Evolutionary conservation across 2,113 vertebrate genomes (phyloP), one percentile per base, ranked within the genome.

Genomic region (Anthoscopus minutus): DNA sequence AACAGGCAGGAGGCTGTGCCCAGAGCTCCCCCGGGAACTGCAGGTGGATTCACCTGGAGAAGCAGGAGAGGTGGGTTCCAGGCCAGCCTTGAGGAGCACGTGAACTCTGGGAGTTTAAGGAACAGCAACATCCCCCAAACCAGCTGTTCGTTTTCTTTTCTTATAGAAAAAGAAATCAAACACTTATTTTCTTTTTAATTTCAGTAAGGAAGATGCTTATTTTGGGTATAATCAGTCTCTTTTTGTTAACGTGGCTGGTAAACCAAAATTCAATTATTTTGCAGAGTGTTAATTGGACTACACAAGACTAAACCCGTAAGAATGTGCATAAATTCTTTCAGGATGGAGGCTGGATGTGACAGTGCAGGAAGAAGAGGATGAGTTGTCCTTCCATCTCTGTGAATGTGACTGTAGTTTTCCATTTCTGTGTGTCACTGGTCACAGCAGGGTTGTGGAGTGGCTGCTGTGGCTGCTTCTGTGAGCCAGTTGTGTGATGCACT

Each of bases 61-160:
- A 51, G 35, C 67, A 66, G 79, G 57, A 88, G 50, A 25, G 30
- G 50, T 4, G 47, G n/a, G 54, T 6, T 71, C 70, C 38, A 81
- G 37, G 60, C 65, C 71, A 78, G 74, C 73, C 65, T 42, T 11
- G 47, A 65, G 80, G 81, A 79, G 24, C 23, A 2, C 0, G 8
- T 3, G 3, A 92, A 88, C 82, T 69, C 92, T 5, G 12, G 56
- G 89, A 85, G 74, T 47, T 85, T 72, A 56, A 70, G 73, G 89
- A 89, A 89, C 85, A 95, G 87, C 93, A 62, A n/a, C 28, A 9
- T 31, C 81, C 92, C 69, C 65, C 15, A 48, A 84, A 31, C 4
- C 89, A 66, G 84, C 94, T 95, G 88, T 81, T 92, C 42, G 0
- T 92, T 93, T 93, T 73, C 81, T 94, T 96, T 96, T 94, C 92